phyloP scores from a whole-genome alignment of 2,797 vertebrate genomes.

The Smutsia temminckii region DNA sequence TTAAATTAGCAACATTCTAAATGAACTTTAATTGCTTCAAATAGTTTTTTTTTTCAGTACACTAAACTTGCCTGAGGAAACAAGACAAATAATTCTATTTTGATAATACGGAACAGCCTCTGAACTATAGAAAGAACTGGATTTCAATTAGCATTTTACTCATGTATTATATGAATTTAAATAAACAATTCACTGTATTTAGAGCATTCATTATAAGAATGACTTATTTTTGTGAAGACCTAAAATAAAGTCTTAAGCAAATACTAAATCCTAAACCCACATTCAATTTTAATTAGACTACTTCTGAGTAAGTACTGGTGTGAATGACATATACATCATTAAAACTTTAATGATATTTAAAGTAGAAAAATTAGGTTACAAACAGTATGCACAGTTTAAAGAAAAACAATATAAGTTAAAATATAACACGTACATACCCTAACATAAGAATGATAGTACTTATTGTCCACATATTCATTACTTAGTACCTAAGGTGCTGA shows the following conservation, averaged over 20 bases:
- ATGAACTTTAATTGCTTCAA: conserved; percentile 72
- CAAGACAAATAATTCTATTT: conserved; percentile 25
- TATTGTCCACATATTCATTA: not conserved
- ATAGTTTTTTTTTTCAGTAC: conserved; percentile 44
- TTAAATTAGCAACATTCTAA: conserved; percentile 73
- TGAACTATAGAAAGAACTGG: not conserved
- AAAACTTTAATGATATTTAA: not conserved
- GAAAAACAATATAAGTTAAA: not conserved
- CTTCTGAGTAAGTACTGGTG: not conserved
- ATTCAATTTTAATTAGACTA: conserved; percentile 18
- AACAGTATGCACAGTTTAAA: not conserved
- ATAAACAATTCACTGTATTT: not conserved
- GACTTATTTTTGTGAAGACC: conserved; percentile 13
- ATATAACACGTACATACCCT: not conserved
- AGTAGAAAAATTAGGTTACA: not conserved
- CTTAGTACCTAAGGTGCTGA: not conserved
- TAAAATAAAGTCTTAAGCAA: not conserved
- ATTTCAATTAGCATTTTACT: conserved; percentile 31
- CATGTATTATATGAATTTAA: not conserved
- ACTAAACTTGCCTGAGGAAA: conserved; percentile 32
- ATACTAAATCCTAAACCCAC: not conserved
- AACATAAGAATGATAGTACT: not conserved
- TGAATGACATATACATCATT: not conserved
- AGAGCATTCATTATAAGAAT: conserved; percentile 26
- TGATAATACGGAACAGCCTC: not conserved